Conservation (phyloP, 2,888 invertebrate genomes). For the Pyrrhosoma nymphula region DNA sequence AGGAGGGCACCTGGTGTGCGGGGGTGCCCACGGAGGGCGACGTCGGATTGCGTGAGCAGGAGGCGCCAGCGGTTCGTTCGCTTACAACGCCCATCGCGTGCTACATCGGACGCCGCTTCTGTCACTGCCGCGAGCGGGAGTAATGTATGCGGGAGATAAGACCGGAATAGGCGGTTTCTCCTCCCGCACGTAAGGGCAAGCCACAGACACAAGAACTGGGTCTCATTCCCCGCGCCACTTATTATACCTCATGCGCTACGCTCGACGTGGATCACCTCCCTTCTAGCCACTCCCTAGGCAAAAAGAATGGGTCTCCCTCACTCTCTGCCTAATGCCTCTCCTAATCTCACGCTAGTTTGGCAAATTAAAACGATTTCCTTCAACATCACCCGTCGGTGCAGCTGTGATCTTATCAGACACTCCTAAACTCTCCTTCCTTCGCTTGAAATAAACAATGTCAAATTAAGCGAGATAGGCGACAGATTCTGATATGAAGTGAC, state of each 20-base stretch:
- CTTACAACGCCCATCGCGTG: not conserved
- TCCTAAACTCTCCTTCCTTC: not conserved
- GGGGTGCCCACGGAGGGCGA: not conserved
- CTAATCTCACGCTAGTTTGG: not conserved
- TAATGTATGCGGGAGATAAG: not conserved
- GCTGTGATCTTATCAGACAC: not conserved
- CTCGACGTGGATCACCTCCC: not conserved
- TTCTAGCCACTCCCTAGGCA: not conserved
- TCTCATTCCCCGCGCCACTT: not conserved
- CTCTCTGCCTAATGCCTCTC: not conserved
- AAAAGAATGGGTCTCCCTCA: not conserved
- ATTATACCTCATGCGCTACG: not conserved
- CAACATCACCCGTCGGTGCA: not conserved
- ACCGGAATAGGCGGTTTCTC: not conserved
- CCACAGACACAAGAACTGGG: not conserved
- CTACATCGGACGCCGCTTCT: not conserved
- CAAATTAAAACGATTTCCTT: not conserved
- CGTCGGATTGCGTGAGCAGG: not conserved
- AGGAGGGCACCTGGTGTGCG: not conserved
- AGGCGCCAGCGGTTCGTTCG: not conserved
- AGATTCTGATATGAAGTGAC: not conserved
- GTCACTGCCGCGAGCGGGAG: not conserved
- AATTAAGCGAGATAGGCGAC: not conserved
- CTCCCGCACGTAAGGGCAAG: not conserved
- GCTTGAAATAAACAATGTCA: not conserved